Percentiles rank a stretch among this genome's conserved stretches.
These are phyloP conservation scores for Cremastinae sp. DNA, from an alignment of 2,888 invertebrate genomes.

Conservation along the genomic window DNA sequence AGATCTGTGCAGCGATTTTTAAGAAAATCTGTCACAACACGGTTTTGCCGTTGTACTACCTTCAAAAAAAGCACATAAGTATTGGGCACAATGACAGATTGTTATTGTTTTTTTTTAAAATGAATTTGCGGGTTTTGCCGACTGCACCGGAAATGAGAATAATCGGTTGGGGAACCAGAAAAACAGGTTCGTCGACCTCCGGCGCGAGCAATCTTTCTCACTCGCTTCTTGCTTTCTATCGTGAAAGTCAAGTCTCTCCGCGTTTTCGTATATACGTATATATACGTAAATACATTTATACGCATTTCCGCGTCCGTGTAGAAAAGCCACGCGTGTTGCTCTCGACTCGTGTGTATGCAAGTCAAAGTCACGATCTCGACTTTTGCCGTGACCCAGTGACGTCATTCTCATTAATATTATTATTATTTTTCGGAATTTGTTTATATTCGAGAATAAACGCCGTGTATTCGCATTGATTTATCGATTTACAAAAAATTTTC, in stretches of 20 bases:
- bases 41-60: too few species aligned
- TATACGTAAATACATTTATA: neutral
- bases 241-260: constrained; percentile 59
- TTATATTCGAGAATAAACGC: constrained; percentile 22
- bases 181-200: constrained; percentile 23
- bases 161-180: neutral
- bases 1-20: too few species aligned
- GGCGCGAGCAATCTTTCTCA: constrained; percentile 41
- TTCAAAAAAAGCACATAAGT: too few species aligned
- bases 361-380: constrained; percentile 54
- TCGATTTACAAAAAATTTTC: too few species aligned
- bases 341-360: constrained; percentile 18
- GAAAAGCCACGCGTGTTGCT: neutral
- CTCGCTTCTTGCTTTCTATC: constrained; percentile 59
- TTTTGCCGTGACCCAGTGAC: constrained; percentile 48
- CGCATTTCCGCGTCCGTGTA: neutral
- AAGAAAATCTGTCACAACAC: too few species aligned
- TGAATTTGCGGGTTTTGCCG: neutral
- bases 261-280: constrained; percentile 1
- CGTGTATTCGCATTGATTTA: neutral
- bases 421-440: constrained; percentile 24
- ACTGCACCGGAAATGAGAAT: constrained; percentile 7
- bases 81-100: too few species aligned
- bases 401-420: constrained; percentile 16
- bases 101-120: neutral